Percentiles rank a stretch among this genome's conserved stretches.
phyloP scores from a whole-genome alignment of 2,113 vertebrate genomes.

The Saccopteryx bilineata region DNA sequence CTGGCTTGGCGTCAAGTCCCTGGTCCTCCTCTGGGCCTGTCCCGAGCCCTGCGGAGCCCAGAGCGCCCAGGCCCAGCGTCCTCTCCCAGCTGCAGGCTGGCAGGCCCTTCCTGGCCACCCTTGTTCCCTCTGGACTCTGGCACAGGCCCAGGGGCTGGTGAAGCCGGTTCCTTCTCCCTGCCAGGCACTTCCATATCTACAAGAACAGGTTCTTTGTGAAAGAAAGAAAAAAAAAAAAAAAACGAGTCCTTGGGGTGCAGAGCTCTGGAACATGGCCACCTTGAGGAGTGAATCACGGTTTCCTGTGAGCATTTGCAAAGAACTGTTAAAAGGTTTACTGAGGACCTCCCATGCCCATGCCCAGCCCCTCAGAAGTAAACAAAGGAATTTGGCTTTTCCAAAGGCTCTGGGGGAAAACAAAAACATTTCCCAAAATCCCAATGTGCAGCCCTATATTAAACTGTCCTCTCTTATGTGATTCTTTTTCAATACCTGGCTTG shows the following conservation, averaged over 20 bases:
- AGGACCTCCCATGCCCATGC: accelerated
- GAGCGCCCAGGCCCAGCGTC: accelerated
- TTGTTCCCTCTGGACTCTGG: neutral
- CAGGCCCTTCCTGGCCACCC: neutral
- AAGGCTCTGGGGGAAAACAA: neutral
- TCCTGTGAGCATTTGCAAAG: neutral
- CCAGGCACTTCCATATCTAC: neutral
- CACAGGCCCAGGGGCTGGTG: neutral
- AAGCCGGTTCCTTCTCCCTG: constrained; percentile 48
- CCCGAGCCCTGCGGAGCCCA: neutral
- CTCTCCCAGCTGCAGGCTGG: neutral
- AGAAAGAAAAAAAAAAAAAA: neutral
- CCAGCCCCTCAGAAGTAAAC: neutral
- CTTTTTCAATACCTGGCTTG: neutral
- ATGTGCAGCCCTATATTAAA: accelerated
- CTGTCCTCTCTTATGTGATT: accelerated
- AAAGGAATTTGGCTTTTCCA: neutral
- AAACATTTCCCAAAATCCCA: accelerated
- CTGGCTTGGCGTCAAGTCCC: accelerated
- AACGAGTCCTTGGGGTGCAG: neutral
- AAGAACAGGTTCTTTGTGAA: neutral
- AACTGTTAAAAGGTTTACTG: neutral
- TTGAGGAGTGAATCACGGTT: neutral
- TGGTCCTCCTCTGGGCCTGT: neutral
- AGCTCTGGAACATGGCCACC: neutral